Evolutionary conservation across 1,140 invertebrate genomes (phyloP).

Genomic region (Hyposmocoma kahamanoa): DNA sequence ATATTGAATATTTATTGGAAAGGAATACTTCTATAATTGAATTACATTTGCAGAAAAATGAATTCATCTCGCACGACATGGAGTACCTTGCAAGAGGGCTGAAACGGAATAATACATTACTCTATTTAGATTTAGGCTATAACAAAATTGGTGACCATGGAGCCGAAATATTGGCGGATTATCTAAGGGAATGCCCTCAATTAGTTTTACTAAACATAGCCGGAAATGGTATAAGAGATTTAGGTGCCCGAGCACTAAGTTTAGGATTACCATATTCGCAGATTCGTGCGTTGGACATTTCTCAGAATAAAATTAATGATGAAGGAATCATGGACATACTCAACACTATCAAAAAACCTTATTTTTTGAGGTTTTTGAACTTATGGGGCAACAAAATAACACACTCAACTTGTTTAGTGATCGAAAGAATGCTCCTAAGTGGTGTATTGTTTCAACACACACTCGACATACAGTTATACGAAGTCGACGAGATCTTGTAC

Average conservation of each 20-base stretch:
- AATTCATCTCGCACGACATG: slow-evolving; percentile 74
- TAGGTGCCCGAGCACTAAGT: slow-evolving; percentile 71
- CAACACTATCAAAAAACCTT: slow-evolving; percentile 73
- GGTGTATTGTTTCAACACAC: slow-evolving; percentile 67
- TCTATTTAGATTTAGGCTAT: slow-evolving; percentile 72
- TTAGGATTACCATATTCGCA: slow-evolving; percentile 71
- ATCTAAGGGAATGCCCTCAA: slow-evolving; percentile 60
- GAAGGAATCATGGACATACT: slow-evolving; percentile 66
- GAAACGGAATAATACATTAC: slow-evolving; percentile 61
- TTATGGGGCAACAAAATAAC: slow-evolving; percentile 74
- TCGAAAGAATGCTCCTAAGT: slow-evolving; percentile 71
- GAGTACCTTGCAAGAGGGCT: slow-evolving; percentile 72
- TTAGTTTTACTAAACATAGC: slow-evolving; percentile 69
- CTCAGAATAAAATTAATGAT: slow-evolving; percentile 72
- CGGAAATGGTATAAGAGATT: slow-evolving; percentile 72
- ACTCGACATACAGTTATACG: slow-evolving; percentile 74
- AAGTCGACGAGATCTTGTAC: slow-evolving; percentile 63
- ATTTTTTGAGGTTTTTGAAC: slow-evolving; percentile 63
- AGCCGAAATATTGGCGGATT: slow-evolving; percentile 65
- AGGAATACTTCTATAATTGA: slow-evolving; percentile 68
- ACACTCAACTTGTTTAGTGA: slow-evolving; percentile 48
- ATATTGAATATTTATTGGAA: slow-evolving; percentile 50
- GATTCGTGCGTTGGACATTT: slow-evolving; percentile 72
- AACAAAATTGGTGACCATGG: slow-evolving; percentile 76
- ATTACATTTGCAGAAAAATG: slow-evolving; percentile 75